Conservation (phyloP, 2,888 invertebrate genomes). For the Helleia helle region DNA sequence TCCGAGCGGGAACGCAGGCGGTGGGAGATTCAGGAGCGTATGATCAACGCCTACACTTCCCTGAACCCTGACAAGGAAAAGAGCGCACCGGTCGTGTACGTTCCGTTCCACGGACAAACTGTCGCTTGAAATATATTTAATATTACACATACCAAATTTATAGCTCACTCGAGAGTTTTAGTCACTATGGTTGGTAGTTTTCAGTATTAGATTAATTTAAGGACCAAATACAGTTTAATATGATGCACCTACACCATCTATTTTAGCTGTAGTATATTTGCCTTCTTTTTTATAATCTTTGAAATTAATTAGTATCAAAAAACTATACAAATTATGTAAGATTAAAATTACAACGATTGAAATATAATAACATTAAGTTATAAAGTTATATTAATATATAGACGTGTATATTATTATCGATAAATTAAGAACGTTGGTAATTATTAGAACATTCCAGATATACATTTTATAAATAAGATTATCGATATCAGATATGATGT, state of each 20-base stretch:
- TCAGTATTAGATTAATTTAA: conserved; percentile 6
- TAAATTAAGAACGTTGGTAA: not conserved
- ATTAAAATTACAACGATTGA: too few species aligned
- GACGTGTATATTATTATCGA: not conserved
- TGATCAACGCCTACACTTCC: conserved; percentile 66
- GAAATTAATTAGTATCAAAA: too few species aligned
- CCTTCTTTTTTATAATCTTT: too few species aligned
- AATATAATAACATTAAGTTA: too few species aligned
- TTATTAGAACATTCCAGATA: conserved; percentile 6
- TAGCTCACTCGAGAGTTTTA: not conserved
- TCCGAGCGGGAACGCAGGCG: conserved; percentile 80
- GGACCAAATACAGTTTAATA: too few species aligned
- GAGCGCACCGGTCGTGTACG: conserved; percentile 52
- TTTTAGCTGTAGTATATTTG: too few species aligned
- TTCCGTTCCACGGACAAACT: conserved; percentile 64
- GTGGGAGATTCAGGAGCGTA: conserved; percentile 78
- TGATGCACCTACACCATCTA: too few species aligned
- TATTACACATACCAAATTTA: conserved; percentile 5
- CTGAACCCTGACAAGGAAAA: conserved; percentile 54
- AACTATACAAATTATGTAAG: too few species aligned
- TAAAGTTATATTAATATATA: too few species aligned
- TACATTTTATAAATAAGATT: not conserved
- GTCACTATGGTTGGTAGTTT: conserved; percentile 1
- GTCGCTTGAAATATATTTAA: conserved; percentile 35
- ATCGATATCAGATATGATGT: not conserved